Evolutionary conservation across 2,888 invertebrate genomes (phyloP).

Genomic region (Eupithecia vulgata): DNA sequence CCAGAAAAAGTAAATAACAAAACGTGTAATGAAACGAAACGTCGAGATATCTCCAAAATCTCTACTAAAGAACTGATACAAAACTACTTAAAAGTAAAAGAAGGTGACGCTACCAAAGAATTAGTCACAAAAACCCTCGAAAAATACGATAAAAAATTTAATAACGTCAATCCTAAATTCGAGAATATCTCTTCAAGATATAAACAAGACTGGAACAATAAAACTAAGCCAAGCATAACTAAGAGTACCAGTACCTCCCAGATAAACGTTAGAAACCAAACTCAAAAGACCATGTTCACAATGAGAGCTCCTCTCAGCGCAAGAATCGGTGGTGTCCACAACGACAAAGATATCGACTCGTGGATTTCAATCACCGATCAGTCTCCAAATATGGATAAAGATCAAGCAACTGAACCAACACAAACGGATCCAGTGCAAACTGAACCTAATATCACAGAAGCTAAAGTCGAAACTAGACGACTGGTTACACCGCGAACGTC

Average conservation of each 20-base stretch:
- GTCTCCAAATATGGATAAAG: conserved; percentile 63
- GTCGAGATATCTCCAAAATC: conserved; percentile 70
- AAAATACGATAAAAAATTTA: conserved; percentile 64
- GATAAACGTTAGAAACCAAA: conserved; percentile 59
- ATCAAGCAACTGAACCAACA: conserved; percentile 33
- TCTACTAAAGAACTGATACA: conserved; percentile 77
- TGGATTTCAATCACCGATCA: conserved; percentile 79
- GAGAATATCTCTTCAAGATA: conserved; percentile 52
- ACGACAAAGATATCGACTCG: conserved; percentile 78
- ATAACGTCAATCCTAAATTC: conserved; percentile 52
- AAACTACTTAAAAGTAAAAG: conserved; percentile 78
- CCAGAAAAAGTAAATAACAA: conserved; percentile 49
- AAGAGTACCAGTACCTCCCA: conserved; percentile 52
- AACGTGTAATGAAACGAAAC: conserved; percentile 55
- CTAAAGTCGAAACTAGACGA: conserved; percentile 40
- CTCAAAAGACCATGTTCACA: conserved; percentile 64
- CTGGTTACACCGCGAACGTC: conserved; percentile 32
- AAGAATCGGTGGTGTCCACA: conserved; percentile 72
- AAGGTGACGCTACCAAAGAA: conserved; percentile 63
- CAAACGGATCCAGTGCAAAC: conserved; percentile 36
- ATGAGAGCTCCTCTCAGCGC: conserved; percentile 67
- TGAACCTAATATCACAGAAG: conserved; percentile 34
- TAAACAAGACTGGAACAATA: conserved; percentile 73
- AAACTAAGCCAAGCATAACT: conserved; percentile 48
- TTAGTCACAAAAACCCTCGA: conserved; percentile 57